These are phyloP conservation scores for Drosophila pectinifera DNA, from an alignment of 1,140 invertebrate genomes.

Conservation along the genomic window DNA sequence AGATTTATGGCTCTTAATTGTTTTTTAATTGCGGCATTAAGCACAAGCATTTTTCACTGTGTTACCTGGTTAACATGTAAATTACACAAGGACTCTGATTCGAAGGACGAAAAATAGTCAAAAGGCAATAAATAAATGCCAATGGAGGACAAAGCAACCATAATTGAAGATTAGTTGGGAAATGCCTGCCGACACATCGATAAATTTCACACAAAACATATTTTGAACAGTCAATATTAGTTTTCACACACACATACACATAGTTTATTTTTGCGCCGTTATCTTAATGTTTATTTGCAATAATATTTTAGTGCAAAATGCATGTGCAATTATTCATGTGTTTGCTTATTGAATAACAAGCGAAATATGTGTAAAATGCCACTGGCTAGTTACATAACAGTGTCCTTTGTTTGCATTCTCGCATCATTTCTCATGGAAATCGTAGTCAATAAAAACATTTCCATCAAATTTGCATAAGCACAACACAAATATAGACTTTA, in stretches of 20 bases:
- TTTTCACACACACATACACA: background rate
- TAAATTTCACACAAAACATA: conserved; percentile 27
- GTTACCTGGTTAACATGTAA: conserved; percentile 12
- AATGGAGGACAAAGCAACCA: background rate
- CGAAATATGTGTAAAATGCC: conserved; percentile 22
- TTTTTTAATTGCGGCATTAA: conserved; percentile 54
- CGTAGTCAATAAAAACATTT: conserved; percentile 26
- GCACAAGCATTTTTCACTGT: background rate
- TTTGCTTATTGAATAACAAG: conserved; percentile 26
- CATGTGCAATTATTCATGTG: conserved; percentile 39
- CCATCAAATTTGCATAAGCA: conserved; percentile 45
- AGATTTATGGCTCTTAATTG: conserved; percentile 52
- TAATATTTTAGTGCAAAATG: conserved; percentile 18
- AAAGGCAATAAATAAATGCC: conserved; percentile 31
- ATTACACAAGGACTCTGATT: conserved; percentile 10
- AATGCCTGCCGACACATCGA: conserved; percentile 19
- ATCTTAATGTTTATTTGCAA: conserved; percentile 33
- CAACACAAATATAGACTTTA: conserved; percentile 31
- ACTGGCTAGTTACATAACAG: conserved; percentile 4
- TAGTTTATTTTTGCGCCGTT: conserved; percentile 1
- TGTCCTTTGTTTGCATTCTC: conserved; percentile 20
- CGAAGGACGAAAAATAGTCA: background rate
- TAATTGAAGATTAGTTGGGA: conserved; percentile 29
- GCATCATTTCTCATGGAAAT: conserved; percentile 29
- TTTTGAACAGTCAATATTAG: conserved; percentile 20